A percentile compares a stretch with the other conserved stretches of the same genome.
phyloP scores from a whole-genome alignment of 2,113 vertebrate genomes.

The Melanocharis versteri region DNA sequence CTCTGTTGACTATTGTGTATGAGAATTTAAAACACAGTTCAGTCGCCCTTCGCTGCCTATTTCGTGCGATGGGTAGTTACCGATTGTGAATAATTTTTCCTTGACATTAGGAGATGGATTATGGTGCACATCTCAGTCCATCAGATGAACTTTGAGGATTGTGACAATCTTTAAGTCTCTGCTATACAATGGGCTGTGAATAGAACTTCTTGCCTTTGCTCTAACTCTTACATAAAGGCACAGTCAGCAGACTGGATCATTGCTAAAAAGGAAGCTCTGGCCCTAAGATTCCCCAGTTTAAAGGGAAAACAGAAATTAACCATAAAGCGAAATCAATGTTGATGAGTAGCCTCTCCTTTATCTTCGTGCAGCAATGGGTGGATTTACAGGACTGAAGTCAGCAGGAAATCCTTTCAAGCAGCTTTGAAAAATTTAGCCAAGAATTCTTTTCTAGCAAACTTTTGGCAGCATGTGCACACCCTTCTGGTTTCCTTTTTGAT shows the following conservation, averaged over 20 bases:
- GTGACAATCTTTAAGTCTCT: neutral
- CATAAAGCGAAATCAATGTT: neutral
- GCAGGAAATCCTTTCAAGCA: conserved; percentile 17
- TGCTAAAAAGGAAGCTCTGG: neutral
- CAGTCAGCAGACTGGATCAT: neutral
- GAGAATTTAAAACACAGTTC: neutral
- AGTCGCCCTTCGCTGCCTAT: neutral
- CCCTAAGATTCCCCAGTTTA: neutral
- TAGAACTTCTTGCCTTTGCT: neutral
- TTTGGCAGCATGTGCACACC: neutral
- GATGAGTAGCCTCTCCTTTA: neutral
- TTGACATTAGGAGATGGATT: neutral
- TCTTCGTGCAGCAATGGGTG: neutral
- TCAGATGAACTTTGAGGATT: neutral
- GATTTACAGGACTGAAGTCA: neutral
- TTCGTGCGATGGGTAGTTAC: neutral
- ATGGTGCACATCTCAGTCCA: neutral
- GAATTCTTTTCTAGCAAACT: conserved; percentile 7
- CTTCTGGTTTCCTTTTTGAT: conserved; percentile 43
- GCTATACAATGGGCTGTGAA: neutral
- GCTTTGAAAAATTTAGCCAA: conserved; percentile 25
- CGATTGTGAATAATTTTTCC: neutral
- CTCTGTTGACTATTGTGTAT: neutral
- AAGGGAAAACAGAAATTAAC: neutral
- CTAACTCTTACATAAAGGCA: neutral